A percentile compares a stretch with the other conserved stretches of the same genome.
phyloP scores from a whole-genome alignment of 2,888 invertebrate genomes.

The Panopea generosa region DNA sequence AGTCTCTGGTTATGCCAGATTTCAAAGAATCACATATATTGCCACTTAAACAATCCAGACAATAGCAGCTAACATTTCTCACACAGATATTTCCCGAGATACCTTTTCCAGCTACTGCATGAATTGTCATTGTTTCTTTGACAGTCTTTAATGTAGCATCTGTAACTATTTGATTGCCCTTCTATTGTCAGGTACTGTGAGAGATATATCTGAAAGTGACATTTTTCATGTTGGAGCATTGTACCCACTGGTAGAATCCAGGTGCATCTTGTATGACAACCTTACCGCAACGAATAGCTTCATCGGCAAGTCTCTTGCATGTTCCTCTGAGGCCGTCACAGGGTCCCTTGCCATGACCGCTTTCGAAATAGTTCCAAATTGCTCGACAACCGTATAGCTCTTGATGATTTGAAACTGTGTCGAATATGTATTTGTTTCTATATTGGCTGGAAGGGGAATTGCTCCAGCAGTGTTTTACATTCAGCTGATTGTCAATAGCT shows the following conservation, averaged over 20 bases:
- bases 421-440: conserved; percentile 59
- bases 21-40: conserved; percentile 4
- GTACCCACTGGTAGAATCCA: conserved; percentile 38
- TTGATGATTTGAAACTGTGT: conserved; percentile 37
- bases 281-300: conserved; percentile 25
- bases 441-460: conserved; percentile 63
- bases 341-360: conserved; percentile 49
- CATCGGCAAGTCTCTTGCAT: conserved; percentile 47
- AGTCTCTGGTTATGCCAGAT: conserved; percentile 1
- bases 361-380: conserved; percentile 56
- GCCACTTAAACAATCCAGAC: conserved; percentile 10
- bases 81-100: not conserved
- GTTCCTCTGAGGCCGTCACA: conserved; percentile 54
- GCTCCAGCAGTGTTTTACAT: conserved; percentile 55
- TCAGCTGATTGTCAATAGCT: conserved; percentile 26
- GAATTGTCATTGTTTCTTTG: conserved; percentile 20
- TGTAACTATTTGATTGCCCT: not conserved
- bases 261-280: conserved; percentile 31
- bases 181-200: conserved; percentile 1
- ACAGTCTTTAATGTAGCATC: conserved; percentile 16
- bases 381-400: conserved; percentile 18
- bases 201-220: conserved; percentile 31
- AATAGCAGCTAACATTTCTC: conserved; percentile 19
- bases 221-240: conserved; percentile 27
- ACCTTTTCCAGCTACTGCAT: conserved; percentile 16